Evolutionary conservation across 2,113 vertebrate species (phyloP).

Genomic region (Pampusana beccarii): DNA sequence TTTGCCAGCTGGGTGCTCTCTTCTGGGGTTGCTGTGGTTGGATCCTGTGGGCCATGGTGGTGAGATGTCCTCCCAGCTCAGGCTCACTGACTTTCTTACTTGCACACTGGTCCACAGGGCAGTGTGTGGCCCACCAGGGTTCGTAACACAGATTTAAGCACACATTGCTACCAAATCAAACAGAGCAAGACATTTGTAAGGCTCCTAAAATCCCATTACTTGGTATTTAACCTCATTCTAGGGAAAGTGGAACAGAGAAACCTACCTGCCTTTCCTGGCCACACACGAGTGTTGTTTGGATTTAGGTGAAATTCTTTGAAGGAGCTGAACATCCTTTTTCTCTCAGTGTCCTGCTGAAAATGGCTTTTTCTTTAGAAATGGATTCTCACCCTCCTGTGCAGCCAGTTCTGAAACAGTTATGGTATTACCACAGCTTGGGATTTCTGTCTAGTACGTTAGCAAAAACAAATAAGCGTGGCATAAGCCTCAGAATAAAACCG

Average conservation of each 20-base stretch:
- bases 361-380: neutral
- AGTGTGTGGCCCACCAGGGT: rapidly evolving
- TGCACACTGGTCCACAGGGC: rapidly evolving
- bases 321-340: neutral
- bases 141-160: neutral
- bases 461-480: neutral
- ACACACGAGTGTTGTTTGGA: neutral
- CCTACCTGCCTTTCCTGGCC: neutral
- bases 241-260: neutral
- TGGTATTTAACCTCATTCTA: neutral
- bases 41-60: neutral
- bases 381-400: neutral
- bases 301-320: neutral
- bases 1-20: neutral
- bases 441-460: neutral
- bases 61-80: neutral
- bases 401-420: neutral
- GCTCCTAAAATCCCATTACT: neutral
- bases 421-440: neutral
- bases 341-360: neutral
- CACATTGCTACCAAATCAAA: neutral
- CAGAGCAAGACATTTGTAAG: neutral
- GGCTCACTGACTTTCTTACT: neutral
- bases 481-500: neutral
- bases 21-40: neutral